A percentile compares a stretch with the other conserved stretches of the same genome.
Conservation (phyloP, 2,797 vertebrate species). For the Sebastes kiyomatsui region DNA sequence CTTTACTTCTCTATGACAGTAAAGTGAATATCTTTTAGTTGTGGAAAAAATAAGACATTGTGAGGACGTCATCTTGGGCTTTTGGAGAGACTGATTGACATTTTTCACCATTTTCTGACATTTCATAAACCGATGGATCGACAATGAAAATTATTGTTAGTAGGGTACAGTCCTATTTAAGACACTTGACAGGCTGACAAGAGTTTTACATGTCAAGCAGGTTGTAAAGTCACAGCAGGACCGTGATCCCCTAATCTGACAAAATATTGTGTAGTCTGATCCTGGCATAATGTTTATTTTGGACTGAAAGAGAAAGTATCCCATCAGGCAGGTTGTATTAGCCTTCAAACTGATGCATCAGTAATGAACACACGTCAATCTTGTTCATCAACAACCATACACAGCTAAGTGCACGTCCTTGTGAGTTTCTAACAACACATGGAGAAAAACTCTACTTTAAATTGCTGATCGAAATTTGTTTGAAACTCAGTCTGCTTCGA, state of each 20-base stretch:
- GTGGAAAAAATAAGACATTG: no score
- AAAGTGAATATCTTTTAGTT: no score
- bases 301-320: neutral
- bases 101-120: no score
- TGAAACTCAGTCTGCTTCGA: slow-evolving; percentile 50
- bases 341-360: neutral
- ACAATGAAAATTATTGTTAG: no score
- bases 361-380: neutral
- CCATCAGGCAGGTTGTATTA: neutral
- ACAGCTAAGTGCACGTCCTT: neutral
- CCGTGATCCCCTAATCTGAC: neutral
- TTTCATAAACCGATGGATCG: no score
- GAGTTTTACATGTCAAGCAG: neutral
- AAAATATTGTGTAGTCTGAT: neutral
- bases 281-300: neutral
- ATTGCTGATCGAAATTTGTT: slow-evolving; percentile 32
- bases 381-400: neutral
- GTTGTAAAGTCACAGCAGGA: neutral
- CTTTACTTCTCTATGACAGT: neutral
- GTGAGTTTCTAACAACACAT: slow-evolving; percentile 15
- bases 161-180: neutral
- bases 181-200: neutral
- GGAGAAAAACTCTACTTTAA: slow-evolving; percentile 33
- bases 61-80: no score
- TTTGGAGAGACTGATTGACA: no score